A percentile compares a stretch with the other conserved stretches of the same genome.
phyloP scores from a whole-genome alignment of 1,140 invertebrate genomes.

The Metopolophium dirhodum region DNA sequence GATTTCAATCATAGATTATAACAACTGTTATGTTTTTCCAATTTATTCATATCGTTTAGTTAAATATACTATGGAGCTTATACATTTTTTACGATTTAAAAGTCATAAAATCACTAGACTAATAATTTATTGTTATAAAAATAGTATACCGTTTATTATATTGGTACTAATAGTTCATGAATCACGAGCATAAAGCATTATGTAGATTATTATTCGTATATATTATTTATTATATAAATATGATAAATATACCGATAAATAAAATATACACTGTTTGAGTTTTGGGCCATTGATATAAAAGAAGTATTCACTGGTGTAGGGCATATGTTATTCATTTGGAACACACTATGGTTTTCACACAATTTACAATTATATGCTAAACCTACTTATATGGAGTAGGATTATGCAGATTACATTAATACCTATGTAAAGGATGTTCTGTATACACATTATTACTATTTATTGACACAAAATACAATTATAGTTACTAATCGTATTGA shows the following conservation, averaged over 20 bases:
- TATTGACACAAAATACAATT: background rate
- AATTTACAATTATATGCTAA: conserved; percentile 16
- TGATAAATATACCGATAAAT: conserved; percentile 5
- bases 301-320: background rate
- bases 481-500: background rate
- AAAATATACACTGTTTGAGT: background rate
- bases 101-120: background rate
- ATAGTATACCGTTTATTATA: background rate
- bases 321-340: background rate
- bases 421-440: background rate
- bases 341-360: background rate
- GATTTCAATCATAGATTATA: background rate
- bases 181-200: background rate
- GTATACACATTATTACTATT: conserved; percentile 26
- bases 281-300: background rate
- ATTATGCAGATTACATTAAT: conserved; percentile 24
- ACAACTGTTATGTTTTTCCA: background rate
- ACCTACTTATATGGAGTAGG: background rate
- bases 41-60: background rate
- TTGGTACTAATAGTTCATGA: background rate
- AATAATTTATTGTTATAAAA: conserved; percentile 10
- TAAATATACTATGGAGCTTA: background rate
- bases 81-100: background rate
- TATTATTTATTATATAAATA: background rate
- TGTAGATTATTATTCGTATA: background rate